Evolutionary conservation across 2,113 vertebrate genomes (phyloP).

Genomic region (Hucho hucho): DNA sequence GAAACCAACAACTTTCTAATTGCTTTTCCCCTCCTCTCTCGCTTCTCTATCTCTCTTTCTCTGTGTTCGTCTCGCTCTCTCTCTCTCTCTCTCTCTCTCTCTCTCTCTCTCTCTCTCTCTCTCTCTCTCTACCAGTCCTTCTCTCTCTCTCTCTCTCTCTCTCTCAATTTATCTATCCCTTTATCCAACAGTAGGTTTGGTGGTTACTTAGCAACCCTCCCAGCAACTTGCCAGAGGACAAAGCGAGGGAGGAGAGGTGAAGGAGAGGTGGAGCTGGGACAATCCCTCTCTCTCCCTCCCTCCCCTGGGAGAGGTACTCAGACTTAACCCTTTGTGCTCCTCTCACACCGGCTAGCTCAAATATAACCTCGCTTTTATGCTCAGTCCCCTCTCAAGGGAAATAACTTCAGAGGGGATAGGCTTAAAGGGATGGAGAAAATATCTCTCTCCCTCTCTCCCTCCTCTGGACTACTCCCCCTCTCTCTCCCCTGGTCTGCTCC

Average conservation of each 20-base stretch:
- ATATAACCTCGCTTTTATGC: not conserved
- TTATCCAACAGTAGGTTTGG: slow-evolving; percentile 4
- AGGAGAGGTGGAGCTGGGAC: not conserved
- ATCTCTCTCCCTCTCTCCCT: too few relatives aligned
- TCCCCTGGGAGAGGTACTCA: not conserved
- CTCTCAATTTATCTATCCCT: not conserved
- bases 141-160: not conserved
- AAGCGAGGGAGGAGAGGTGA: slow-evolving; percentile 8
- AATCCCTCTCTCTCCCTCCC: slow-evolving; percentile 10
- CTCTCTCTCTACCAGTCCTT: too few relatives aligned
- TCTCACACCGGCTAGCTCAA: not conserved
- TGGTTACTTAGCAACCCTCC: slow-evolving; percentile 26
- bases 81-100: too few relatives aligned
- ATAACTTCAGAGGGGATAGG: too few relatives aligned
- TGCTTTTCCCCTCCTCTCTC: not conserved
- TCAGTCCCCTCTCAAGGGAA: too few relatives aligned
- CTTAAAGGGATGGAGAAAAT: too few relatives aligned
- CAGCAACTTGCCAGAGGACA: slow-evolving; percentile 18
- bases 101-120: too few relatives aligned
- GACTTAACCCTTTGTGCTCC: not conserved
- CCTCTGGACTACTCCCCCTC: too few relatives aligned
- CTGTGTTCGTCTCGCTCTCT: not conserved
- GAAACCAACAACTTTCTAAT: not conserved
- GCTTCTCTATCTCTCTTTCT: not conserved
- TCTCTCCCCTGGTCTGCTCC: too few relatives aligned